Evolutionary conservation across 1,140 invertebrate species (phyloP).

Genomic region (Cyphomyrmex costatus): DNA sequence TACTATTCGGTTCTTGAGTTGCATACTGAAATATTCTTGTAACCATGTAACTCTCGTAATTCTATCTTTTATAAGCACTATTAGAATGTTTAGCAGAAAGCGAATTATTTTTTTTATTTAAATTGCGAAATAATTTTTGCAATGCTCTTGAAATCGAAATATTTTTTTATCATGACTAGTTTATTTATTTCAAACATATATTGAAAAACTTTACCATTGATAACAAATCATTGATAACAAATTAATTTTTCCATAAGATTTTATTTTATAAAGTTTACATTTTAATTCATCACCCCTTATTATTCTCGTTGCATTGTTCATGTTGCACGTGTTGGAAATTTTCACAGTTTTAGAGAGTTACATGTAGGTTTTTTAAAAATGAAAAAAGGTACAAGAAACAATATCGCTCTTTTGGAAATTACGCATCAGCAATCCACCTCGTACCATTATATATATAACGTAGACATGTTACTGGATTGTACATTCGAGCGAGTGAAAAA

Average conservation of each 20-base stretch:
- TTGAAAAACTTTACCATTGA: background rate
- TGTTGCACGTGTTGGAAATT: background rate
- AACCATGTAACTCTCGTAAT: conserved; percentile 23
- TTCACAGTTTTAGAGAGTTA: background rate
- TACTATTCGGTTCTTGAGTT: conserved; percentile 40
- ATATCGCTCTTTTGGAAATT: conserved; percentile 23
- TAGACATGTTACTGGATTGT: conserved; percentile 72
- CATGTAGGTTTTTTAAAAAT: background rate
- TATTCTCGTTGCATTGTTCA: background rate
- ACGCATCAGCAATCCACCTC: background rate
- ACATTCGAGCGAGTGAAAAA: conserved; percentile 74
- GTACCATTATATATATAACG: background rate
- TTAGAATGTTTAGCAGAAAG: background rate
- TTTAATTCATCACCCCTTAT: background rate
- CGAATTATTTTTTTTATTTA: background rate
- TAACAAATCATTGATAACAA: background rate
- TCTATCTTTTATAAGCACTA: background rate
- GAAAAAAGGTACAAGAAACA: background rate
- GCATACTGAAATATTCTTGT: conserved; percentile 12
- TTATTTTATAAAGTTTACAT: background rate
- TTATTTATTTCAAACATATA: background rate
- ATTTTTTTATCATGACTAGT: background rate
- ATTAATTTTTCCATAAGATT: background rate
- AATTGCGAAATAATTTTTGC: background rate
- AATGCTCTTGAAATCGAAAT: background rate